Base-by-base conservation (phyloP, 2,113 vertebrate genomes). In the Verasper variegatus region DNA sequence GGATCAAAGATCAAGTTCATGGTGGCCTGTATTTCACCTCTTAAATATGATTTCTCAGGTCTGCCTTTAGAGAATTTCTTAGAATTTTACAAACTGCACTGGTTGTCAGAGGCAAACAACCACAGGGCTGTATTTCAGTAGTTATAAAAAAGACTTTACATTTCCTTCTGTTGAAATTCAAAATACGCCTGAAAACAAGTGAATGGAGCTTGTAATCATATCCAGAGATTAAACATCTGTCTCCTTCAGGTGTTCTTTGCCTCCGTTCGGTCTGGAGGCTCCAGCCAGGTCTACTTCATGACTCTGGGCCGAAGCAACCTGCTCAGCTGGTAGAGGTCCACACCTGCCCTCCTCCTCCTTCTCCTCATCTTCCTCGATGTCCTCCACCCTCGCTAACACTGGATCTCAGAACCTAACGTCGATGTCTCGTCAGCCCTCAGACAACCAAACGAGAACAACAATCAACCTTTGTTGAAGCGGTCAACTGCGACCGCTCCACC, bases 231-330 rank as follows among this genome's bases (percentile, higher is more conserved):
- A 3, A 42, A 42, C 54, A 11, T 56, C n/a, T 56, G 2, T 57
- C n/a, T 70, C 24, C 63, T 2, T 0, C 91, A 99, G 98, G 98
- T 99, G 77, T 99, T 99, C 93, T 99, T 99, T 56, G 98, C 98
- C 70, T 99, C 98, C 0, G 98, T 99, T 45, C 96, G 98, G 26
- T 98, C 97, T 0, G 98, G 98, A 72, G 98, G 98, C 89, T 98
- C 97, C 91, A 99, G 97, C 91, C 98, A 99, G 95, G 98, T 99
- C 59, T 99, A 99, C 95, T 99, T 99, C 91, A 99, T 99, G 98
- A 99, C 98, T 69, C 93, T 99, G 87, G 97, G 97, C 69, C 96
- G 97, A 91, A 99, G 97, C 94, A 99, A 98, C 91, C 96, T 99
- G 91, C 96, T 99, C 92, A 99, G 97, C 95, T 99, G 98, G 98